Conservation (phyloP, 2,888 invertebrate species). For the Maniola hyperantus region DNA sequence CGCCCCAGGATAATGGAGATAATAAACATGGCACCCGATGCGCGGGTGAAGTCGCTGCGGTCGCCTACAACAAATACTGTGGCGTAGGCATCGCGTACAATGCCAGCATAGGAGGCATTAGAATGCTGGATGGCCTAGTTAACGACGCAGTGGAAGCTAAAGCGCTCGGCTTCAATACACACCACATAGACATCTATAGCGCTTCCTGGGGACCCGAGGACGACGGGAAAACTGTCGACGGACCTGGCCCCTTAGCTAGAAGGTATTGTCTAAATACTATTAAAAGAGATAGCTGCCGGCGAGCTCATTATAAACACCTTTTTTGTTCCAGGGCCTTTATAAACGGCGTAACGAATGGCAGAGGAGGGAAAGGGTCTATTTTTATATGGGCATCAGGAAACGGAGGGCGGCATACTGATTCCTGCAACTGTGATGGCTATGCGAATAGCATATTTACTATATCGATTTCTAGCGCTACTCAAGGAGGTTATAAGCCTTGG, state of each 20-base stretch:
- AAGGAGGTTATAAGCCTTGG: constrained; percentile 98
- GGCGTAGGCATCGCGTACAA: constrained; percentile 99
- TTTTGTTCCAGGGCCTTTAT: constrained; percentile 90
- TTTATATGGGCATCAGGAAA: constrained; percentile 99
- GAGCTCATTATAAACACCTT: constrained; percentile 65
- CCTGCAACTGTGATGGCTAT: constrained; percentile 99
- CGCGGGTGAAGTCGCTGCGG: constrained; percentile 98
- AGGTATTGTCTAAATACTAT: constrained; percentile 66
- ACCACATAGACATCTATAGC: constrained; percentile 98
- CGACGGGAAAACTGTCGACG: constrained; percentile 98
- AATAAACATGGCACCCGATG: constrained; percentile 99
- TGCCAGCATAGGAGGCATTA: constrained; percentile 96
- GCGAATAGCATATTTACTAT: constrained; percentile 99
- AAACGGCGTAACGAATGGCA: constrained; percentile 95
- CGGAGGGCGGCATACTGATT: constrained; percentile 96
- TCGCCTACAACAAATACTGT: constrained; percentile 97
- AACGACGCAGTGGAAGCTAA: constrained; percentile 98
- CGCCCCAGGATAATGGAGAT: constrained; percentile 98
- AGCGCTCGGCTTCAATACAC: constrained; percentile 94
- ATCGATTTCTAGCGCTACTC: constrained; percentile 98
- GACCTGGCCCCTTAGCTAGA: constrained; percentile 95
- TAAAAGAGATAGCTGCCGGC: constrained; percentile 53
- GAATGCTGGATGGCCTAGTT: constrained; percentile 98
- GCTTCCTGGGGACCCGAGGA: constrained; percentile 99
- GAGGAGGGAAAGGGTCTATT: constrained; percentile 96